Evolutionary conservation across 2,797 vertebrate species (phyloP).

Genomic region (Streptopelia turtur): DNA sequence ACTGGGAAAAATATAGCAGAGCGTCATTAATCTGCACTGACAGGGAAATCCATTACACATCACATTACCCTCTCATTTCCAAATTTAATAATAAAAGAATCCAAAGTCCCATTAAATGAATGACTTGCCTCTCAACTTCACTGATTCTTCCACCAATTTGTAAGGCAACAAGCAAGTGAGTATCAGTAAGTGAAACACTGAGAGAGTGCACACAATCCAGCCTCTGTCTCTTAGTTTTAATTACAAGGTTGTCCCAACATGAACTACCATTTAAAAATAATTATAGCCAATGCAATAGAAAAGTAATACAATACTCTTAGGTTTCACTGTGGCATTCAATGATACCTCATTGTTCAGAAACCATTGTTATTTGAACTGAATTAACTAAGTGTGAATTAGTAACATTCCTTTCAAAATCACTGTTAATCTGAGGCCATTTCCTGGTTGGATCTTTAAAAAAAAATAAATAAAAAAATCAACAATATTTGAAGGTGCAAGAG

Average conservation of each 20-base stretch:
- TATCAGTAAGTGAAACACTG: not conserved
- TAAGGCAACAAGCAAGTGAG: not conserved
- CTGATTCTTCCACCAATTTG: conserved; percentile 7
- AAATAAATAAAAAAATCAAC: no score
- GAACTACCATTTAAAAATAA: conserved; percentile 55
- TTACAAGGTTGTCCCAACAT: conserved; percentile 14
- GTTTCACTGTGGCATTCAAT: not conserved
- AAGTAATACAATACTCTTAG: conserved; percentile 39
- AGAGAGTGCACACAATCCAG: conserved; percentile 1
- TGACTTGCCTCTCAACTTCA: not conserved
- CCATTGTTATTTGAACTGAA: conserved; percentile 10
- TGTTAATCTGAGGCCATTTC: conserved; percentile 6
- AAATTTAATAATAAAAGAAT: conserved; percentile 31
- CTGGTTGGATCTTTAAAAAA: not conserved
- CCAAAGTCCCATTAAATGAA: not conserved
- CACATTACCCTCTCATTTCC: not conserved
- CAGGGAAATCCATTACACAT: conserved; percentile 45
- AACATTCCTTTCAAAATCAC: conserved; percentile 32
- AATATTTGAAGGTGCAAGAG: not conserved
- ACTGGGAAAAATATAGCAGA: not conserved
- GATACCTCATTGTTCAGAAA: conserved; percentile 44
- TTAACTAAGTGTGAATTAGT: conserved; percentile 38
- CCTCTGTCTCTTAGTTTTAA: conserved; percentile 26
- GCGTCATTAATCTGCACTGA: conserved; percentile 38
- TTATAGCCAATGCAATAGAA: conserved; percentile 16